Base-by-base conservation (phyloP, 2,113 vertebrate genomes). In the Jaculus jaculus region DNA sequence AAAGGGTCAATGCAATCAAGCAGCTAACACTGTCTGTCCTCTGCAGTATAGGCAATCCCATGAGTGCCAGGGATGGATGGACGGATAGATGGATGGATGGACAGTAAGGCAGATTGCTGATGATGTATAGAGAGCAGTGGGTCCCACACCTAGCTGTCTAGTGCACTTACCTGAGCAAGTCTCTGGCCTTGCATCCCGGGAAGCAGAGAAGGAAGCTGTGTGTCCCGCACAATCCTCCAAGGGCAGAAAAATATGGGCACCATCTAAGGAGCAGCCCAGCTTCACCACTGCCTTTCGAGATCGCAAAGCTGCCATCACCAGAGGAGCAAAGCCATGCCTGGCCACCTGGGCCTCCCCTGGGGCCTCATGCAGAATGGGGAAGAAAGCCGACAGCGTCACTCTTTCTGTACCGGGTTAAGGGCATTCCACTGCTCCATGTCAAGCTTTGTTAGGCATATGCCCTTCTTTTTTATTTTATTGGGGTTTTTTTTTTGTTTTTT, bases 261-360 rank as follows among this genome's bases (percentile, higher is more conserved):
- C 34, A 28, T n/a, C 5, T 37, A 1, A 60, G 65, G 37, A 54
- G 63, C 51, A 42, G 12, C 34, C 42, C 7, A 30, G 26, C 42
- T 32, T 88, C 30, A 0, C 71, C 42, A 47, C 42, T 13, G 54
- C 21, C 77, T 39, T 51, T 24, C 34, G 66, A 87, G 47, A n/a
- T 0, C 0, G 8, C 69, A 81, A 69, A 10, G 10, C 37, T 11
- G 15, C n/a, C 8, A 0, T 80, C n/a, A 12, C 0, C 24, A 21
- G 37, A 73, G 77, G 21, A 54, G 63, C 12, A 15, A 5, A 54
- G 26, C 12, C 0, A 1, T 28, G 42, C 28, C 26, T 21, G 66
- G 21, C 54, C 47, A 84, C 47, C 69, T 26, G 66, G 20, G 21
- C n/a, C 30, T 26, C 58, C n/a, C 2, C 10, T 2, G n/a, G 68